These are phyloP conservation scores for Parapsyche elsis DNA, from an alignment of 1,140 invertebrate genomes.

Conservation along the genomic window DNA sequence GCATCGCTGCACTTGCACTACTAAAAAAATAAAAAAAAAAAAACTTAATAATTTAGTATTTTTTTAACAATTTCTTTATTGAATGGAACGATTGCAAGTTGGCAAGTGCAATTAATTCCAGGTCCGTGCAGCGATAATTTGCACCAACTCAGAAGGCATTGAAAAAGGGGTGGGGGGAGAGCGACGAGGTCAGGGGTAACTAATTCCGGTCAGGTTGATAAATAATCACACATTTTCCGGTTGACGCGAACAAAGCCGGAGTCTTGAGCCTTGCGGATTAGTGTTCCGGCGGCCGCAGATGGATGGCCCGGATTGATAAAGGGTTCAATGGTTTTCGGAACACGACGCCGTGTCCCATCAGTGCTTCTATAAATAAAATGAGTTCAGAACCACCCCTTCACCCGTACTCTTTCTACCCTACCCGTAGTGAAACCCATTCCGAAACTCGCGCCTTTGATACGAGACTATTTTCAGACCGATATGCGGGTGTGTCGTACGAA, in stretches of 20 bases:
- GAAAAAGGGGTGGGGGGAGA: too few species aligned
- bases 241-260: constrained; percentile 19
- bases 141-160: too few species aligned
- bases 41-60: too few species aligned
- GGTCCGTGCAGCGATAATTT: too few species aligned
- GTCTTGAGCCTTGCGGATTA: constrained; percentile 28
- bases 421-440: too few species aligned
- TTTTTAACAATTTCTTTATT: too few species aligned
- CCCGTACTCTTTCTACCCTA: too few species aligned
- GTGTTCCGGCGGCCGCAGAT: constrained; percentile 17
- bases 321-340: not conserved
- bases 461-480: too few species aligned
- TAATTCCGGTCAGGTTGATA: constrained; percentile 22
- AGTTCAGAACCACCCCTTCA: not conserved
- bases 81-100: not conserved
- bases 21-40: too few species aligned
- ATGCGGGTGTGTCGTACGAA: too few species aligned
- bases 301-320: constrained; percentile 30
- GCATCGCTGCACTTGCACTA: not conserved
- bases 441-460: too few species aligned
- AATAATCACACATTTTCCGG: constrained; percentile 35
- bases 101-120: too few species aligned
- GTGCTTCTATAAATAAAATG: constrained; percentile 12
- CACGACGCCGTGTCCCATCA: not conserved
- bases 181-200: not conserved